Evolutionary conservation across 1,140 invertebrate species (phyloP), one percentile per base, ranked within the genome.

Genomic region (Sesamia nonagrioides): DNA sequence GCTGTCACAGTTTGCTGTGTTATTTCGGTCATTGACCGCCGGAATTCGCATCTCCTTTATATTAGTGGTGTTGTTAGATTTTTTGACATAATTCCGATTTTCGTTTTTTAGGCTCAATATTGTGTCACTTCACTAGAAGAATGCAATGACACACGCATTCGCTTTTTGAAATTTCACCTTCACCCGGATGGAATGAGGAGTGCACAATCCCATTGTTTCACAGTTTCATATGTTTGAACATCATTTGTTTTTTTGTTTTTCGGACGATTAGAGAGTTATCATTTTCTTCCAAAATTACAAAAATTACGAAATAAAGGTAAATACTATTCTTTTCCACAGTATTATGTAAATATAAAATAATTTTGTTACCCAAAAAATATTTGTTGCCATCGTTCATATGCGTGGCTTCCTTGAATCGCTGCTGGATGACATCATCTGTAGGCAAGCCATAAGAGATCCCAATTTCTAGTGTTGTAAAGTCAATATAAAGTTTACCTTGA

Each of bases 181-280:
- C 88, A 89, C 90, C 89, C 91, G 90, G 89, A 95, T 95, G 92
- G 92, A 94, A 94, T 93, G 92, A 94, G 89, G 91, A 94, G 92
- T 93, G 92, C 91, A 94, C 85, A 89, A 88, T 92, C 90, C 88
- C 86, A 94, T 94, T 94, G 92, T 94, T 94, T 94, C 88, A 92
- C 82, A 92, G 87, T 92, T 94, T 95, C 93, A 90, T 93, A 95
- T 94, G 93, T 95, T 95, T 94, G 92, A 94, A 88, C 89, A 92
- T 93, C 92, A 93, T 94, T 94, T 95, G 92, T 94, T 95, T 95
- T 94, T 95, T 95, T 94, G 93, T 95, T 94, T 95, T 95, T 95
- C 92, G 92, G 92, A 94, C 92, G 89, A 91, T 92, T 94, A 92
- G 86, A 93, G 86, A 89, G 88, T 91, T 92, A 88, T 93, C 89